Percentiles rank a stretch among this genome's conserved stretches.
phyloP scores from a whole-genome alignment of 2,888 invertebrate species.

The Troilus luridus region DNA sequence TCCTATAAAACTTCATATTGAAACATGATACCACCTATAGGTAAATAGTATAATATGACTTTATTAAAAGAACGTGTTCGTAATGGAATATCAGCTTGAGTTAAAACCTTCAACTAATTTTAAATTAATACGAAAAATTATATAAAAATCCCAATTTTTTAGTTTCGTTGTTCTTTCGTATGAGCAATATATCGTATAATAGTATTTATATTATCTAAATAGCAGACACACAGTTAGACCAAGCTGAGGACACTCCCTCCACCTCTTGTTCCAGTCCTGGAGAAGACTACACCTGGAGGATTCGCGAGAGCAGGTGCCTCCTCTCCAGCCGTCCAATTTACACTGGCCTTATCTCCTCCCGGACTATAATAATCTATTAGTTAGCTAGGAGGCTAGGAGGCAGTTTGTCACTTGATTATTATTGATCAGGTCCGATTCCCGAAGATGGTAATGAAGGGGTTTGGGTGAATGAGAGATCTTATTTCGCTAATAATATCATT shows the following conservation, averaged over 20 bases:
- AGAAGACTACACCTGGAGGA: constrained; percentile 33
- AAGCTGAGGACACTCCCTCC: not conserved
- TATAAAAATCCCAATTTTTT: no score
- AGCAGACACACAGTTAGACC: not conserved
- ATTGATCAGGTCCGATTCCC: not conserved
- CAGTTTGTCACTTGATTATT: constrained; percentile 3
- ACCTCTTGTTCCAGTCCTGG: not conserved
- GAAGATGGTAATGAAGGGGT: not conserved
- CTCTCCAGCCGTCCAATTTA: constrained; percentile 28
- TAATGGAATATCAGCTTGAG: no score
- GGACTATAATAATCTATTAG: not conserved
- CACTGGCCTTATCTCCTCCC: not conserved
- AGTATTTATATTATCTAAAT: not conserved
- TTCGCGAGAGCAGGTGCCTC: constrained; percentile 25
- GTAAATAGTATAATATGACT: no score
- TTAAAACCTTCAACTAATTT: no score
- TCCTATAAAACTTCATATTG: no score
- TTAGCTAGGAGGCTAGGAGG: not conserved
- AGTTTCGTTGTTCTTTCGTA: no score
- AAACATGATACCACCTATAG: no score
- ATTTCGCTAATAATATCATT: not conserved
- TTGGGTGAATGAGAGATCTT: not conserved
- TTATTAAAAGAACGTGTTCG: no score
- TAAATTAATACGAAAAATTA: no score
- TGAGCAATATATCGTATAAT: not conserved